Evolutionary conservation across 2,113 vertebrate genomes (phyloP).

Genomic region (Thomomys bottae): DNA sequence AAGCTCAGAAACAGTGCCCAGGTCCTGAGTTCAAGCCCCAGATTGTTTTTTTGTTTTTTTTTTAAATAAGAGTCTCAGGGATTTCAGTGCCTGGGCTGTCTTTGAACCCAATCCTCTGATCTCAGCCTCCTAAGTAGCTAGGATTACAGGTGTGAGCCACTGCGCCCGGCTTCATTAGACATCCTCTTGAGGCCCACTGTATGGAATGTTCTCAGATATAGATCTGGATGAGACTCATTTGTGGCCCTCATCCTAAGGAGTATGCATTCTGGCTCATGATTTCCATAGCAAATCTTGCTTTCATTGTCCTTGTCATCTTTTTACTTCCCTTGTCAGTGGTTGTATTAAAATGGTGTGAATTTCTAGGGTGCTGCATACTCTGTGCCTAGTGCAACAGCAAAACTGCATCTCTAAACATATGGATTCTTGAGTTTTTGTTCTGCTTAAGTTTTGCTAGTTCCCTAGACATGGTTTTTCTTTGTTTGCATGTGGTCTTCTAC

Average conservation of each 20-base stretch:
- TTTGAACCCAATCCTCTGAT: too few species aligned
- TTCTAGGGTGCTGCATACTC: neutral
- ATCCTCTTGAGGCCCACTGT: neutral
- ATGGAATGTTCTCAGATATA: neutral
- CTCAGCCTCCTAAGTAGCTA: too few species aligned
- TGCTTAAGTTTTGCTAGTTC: neutral
- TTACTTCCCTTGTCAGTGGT: neutral
- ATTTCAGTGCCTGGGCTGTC: too few species aligned
- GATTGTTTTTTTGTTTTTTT: too few species aligned
- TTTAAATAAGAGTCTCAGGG: too few species aligned
- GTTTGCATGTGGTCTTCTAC: neutral
- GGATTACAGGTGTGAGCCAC: too few species aligned
- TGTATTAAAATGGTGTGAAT: neutral
- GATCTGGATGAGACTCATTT: neutral
- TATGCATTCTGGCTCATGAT: neutral
- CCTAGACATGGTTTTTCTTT: neutral
- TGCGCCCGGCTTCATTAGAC: too few species aligned
- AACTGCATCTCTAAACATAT: neutral
- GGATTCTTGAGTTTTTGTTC: slow-evolving; percentile 6
- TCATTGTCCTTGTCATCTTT: neutral
- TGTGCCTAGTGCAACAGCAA: neutral
- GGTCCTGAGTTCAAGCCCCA: neutral
- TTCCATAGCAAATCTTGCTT: neutral
- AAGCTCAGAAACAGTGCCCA: too few species aligned
- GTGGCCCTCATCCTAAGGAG: neutral